These are phyloP conservation scores for Pycnonotus jocosus DNA, from an alignment of 2,113 vertebrate genomes.

Conservation along the genomic window DNA sequence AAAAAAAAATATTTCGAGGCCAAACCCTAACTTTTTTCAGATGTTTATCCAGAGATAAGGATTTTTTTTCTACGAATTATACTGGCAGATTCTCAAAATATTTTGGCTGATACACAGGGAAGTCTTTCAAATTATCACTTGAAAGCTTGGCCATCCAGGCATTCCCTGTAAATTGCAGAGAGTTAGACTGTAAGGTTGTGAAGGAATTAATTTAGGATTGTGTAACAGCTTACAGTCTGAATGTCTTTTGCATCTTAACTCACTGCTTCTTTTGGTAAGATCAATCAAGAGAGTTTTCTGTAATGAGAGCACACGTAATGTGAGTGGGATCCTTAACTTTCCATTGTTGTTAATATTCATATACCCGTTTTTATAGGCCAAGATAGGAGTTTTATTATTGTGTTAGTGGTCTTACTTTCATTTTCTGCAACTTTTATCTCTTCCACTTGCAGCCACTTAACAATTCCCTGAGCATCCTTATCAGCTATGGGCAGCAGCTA, in stretches of 20 bases:
- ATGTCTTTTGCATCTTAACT: neutral
- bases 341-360: neutral
- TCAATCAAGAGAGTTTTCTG: neutral
- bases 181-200: neutral
- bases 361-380: neutral
- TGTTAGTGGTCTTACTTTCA: neutral
- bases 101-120: neutral
- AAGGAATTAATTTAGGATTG: neutral
- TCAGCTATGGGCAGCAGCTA: slow-evolving; percentile 31
- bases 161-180: neutral
- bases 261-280: neutral
- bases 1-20: neutral
- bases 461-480: slow-evolving; percentile 39
- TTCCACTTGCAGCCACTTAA: neutral
- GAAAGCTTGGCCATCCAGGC: neutral
- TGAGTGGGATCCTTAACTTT: neutral
- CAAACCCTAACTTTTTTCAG: neutral
- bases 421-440: slow-evolving; percentile 26
- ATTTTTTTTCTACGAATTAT: neutral
- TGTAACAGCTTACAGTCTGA: neutral
- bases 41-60: neutral
- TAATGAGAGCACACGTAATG: neutral
- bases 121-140: slow-evolving; percentile 11
- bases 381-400: neutral
- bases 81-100: neutral